A percentile compares a stretch with the other conserved stretches of the same genome.
Conservation (phyloP, 2,113 vertebrate genomes). For the Engraulis encrasicolus region DNA sequence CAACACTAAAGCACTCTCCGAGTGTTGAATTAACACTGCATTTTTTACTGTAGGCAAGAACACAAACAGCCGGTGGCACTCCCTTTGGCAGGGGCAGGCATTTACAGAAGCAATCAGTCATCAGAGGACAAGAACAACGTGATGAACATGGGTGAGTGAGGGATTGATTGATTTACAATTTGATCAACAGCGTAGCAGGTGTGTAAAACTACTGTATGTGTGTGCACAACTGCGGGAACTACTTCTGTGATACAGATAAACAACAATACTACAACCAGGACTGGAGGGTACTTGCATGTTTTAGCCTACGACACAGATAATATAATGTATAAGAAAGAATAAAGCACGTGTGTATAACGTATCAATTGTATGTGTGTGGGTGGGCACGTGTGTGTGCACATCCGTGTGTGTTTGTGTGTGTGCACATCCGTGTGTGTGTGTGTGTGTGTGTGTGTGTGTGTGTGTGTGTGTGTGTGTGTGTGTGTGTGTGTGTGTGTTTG, state of each 20-base stretch:
- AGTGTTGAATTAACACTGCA: too few species aligned
- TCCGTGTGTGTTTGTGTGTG: not conserved
- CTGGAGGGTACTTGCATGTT: too few species aligned
- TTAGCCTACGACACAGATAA: too few species aligned
- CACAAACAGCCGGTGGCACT: not conserved
- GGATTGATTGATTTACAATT: not conserved
- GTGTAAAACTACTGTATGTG: not conserved
- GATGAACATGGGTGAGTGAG: not conserved
- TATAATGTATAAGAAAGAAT: too few species aligned
- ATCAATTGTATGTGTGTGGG: not conserved
- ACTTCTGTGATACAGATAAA: too few species aligned
- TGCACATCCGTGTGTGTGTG: not conserved
- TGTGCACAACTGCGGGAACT: too few species aligned
- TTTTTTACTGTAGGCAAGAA: not conserved
- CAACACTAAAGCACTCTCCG: too few species aligned
- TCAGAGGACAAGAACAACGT: not conserved
- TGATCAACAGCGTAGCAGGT: not conserved
- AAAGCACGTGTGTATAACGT: too few species aligned
- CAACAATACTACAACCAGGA: too few species aligned
- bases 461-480: not conserved
- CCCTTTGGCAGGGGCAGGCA: not conserved
- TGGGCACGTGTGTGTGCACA: not conserved
- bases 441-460: constrained; percentile 1
- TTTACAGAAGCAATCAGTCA: not conserved
- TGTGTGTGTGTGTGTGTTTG: not conserved